These are phyloP conservation scores for Sciurus vulgaris DNA, from an alignment of 2,797 vertebrate genomes.

Conservation along the genomic window DNA sequence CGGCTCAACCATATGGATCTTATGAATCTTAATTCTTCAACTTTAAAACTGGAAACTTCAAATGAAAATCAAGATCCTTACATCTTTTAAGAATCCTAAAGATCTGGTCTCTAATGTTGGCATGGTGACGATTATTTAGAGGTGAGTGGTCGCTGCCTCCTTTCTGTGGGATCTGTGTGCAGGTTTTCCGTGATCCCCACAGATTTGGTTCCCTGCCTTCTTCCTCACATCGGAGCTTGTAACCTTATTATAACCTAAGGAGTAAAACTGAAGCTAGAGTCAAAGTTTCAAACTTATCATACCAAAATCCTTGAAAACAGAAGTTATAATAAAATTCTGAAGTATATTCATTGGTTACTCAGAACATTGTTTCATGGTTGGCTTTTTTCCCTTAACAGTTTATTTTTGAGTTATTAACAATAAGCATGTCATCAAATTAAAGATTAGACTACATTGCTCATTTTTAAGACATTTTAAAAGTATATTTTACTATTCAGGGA, in stretches of 20 bases:
- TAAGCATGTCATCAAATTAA: neutral
- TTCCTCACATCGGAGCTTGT: neutral
- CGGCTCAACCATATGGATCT: neutral
- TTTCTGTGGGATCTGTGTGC: neutral
- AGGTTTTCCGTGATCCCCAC: neutral
- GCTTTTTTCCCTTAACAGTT: neutral
- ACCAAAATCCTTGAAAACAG: neutral
- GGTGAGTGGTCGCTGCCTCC: neutral
- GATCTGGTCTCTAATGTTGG: neutral
- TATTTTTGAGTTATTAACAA: neutral
- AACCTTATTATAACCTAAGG: neutral
- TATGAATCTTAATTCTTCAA: neutral
- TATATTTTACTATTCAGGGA: neutral
- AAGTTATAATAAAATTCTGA: neutral
- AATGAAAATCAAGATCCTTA: neutral
- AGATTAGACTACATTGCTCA: neutral
- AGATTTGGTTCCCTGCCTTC: neutral
- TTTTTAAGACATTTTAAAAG: conserved; percentile 1
- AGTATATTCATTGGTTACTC: neutral
- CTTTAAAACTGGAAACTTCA: neutral
- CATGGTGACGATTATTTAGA: neutral
- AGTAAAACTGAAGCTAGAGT: neutral
- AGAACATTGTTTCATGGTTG: neutral
- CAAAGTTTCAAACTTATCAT: neutral
- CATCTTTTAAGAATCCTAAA: neutral